Base-by-base conservation (phyloP, 2,113 vertebrate species). In the Phalacrocorax brasilianus region DNA sequence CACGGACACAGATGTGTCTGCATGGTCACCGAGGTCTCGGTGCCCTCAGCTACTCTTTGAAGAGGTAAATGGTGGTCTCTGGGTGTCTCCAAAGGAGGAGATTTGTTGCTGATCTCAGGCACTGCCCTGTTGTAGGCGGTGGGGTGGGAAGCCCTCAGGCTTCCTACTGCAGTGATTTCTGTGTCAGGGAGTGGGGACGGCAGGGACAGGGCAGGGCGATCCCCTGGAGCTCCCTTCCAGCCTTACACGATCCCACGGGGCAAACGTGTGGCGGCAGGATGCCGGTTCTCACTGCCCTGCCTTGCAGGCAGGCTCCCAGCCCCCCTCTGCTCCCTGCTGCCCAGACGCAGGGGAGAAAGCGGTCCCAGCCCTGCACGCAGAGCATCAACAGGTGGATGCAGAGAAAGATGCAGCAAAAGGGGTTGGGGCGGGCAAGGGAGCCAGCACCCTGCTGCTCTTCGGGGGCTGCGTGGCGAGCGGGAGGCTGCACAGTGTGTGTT, bases 181-280 rank as follows among this genome's bases (percentile, higher is more conserved):
- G 68, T 28, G 40, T 24, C 13, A 9, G 20, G 24, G 59, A 59
- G 10, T 0, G 6, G 42, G 59, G 59, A 30, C 23, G 45, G 38
- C 16, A n/a, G 52, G 53, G 58, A 9, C 26, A 12, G 40, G 20
- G 8, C 11, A 38, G 23, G 55, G 50, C 42, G 65, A 47, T 7
- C 23, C 47, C 35, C 4, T 26, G 78, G 45, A 87, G 77, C 53
- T 53, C 56, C 13, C 47, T 32, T 50, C 13, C 40, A 35, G n/a
- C 32, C 30, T 26, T 17, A 4, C 5, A 4, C 3, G 1, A 14
- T 35, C 45, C 52, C 3, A 0, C 5, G 14, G 65, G 74, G 20
- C 12, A 24, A 17, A 8, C 5, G 8, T 1, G 0, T 5, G 56
- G 47, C 2, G 3, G 27, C 35, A 67, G 66, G 56, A 44, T 30